Conservation (phyloP, 2,888 invertebrate genomes). For the Eupithecia centaureata region DNA sequence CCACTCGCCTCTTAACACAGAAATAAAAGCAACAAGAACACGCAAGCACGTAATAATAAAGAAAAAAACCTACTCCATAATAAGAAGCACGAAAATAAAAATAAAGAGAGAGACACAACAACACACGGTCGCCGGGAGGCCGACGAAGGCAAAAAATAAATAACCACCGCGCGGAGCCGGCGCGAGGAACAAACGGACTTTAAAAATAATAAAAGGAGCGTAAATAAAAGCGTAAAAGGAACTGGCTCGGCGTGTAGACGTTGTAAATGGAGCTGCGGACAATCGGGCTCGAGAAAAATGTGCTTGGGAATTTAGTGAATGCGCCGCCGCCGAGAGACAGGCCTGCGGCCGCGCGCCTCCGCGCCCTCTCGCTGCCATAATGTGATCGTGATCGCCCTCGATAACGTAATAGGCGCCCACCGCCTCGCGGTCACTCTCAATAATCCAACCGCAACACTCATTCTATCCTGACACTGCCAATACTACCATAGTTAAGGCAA, state of each 20-base stretch:
- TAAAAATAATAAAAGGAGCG: conserved; percentile 83
- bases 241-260: conserved; percentile 83
- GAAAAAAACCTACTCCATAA: conserved; percentile 79
- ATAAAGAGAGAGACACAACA: conserved; percentile 82
- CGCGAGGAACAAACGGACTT: conserved; percentile 83
- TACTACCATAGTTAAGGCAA: conserved; percentile 31
- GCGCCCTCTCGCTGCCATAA: conserved; percentile 64
- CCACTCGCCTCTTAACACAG: conserved; percentile 82
- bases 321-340: conserved; percentile 72
- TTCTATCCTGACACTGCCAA: conserved; percentile 34
- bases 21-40: conserved; percentile 80
- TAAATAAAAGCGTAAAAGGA: conserved; percentile 84
- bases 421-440: conserved; percentile 50
- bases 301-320: conserved; percentile 81
- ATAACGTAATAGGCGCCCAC: conserved; percentile 66
- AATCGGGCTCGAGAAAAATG: conserved; percentile 80
- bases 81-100: conserved; percentile 84
- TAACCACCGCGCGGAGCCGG: conserved; percentile 79
- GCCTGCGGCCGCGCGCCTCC: conserved; percentile 60
- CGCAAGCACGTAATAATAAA: conserved; percentile 82
- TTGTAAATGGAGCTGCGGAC: conserved; percentile 83
- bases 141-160: conserved; percentile 80
- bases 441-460: conserved; percentile 58
- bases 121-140: conserved; percentile 84
- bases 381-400: conserved; percentile 72